phyloP scores from a whole-genome alignment of 2,888 invertebrate species.

The Trichogramma evanescens region DNA sequence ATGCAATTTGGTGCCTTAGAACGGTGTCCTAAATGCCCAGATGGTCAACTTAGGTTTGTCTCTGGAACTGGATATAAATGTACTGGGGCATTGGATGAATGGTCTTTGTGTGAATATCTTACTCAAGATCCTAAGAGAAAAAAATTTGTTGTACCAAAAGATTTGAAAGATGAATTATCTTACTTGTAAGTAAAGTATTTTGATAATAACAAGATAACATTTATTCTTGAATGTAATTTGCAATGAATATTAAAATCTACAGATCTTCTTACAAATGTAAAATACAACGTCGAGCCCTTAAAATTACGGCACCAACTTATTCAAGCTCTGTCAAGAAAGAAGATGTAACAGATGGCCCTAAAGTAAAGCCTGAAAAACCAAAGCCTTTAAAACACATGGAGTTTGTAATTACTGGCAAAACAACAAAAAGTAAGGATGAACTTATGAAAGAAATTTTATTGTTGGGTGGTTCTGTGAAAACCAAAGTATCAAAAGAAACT shows the following conservation, averaged over 20 bases:
- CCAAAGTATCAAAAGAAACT: conserved; percentile 57
- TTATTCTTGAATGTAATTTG: too few species aligned
- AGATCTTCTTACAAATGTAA: conserved; percentile 57
- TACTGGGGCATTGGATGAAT: conserved; percentile 75
- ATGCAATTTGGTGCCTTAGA: conserved; percentile 81
- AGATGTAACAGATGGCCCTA: conserved; percentile 53
- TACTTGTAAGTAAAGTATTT: conserved; percentile 50
- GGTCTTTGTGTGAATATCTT: conserved; percentile 77
- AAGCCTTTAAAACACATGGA: conserved; percentile 72
- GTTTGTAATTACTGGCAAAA: conserved; percentile 63
- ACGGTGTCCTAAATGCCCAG: conserved; percentile 71
- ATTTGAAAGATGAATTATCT: conserved; percentile 51
- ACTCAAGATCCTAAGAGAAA: conserved; percentile 66
- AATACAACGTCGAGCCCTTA: conserved; percentile 54
- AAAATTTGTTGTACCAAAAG: conserved; percentile 62
- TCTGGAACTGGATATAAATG: conserved; percentile 77
- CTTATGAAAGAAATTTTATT: conserved; percentile 63
- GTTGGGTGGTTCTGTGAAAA: conserved; percentile 69
- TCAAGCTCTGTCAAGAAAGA: conserved; percentile 51
- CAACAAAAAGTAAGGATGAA: conserved; percentile 54
- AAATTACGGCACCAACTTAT: conserved; percentile 49
- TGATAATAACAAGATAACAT: neutral
- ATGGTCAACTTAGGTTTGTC: conserved; percentile 63
- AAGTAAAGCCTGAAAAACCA: conserved; percentile 51
- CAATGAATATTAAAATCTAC: neutral